Evolutionary conservation across 2,888 invertebrate species (phyloP).

Genomic region (Ptilodon capucinus): DNA sequence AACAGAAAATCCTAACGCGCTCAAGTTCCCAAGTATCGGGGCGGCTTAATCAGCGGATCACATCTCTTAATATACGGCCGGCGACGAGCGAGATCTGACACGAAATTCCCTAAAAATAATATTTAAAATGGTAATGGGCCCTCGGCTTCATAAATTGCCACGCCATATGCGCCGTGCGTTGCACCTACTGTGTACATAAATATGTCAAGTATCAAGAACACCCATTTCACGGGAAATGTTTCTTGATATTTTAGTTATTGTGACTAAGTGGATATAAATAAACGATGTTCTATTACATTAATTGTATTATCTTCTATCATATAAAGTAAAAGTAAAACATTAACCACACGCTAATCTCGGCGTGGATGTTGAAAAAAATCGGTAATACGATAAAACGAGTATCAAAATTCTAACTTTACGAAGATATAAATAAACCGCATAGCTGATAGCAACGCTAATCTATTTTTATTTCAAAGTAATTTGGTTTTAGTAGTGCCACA

Average conservation of each 20-base stretch:
- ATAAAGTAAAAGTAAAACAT: too few relatives aligned
- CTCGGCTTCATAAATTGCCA: conserved; percentile 79
- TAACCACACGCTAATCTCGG: background rate
- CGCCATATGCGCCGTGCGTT: conserved; percentile 79
- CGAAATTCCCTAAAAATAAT: conserved; percentile 83
- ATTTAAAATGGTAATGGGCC: conserved; percentile 83
- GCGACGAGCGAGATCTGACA: conserved; percentile 82
- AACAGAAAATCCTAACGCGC: conserved; percentile 67
- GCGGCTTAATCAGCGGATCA: conserved; percentile 79
- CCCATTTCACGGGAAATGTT: conserved; percentile 46
- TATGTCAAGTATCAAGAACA: conserved; percentile 80
- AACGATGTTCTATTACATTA: too few relatives aligned
- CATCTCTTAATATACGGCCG: conserved; percentile 79
- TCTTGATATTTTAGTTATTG: conserved; percentile 54
- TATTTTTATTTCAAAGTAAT: background rate
- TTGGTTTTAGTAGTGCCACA: background rate
- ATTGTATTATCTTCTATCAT: too few relatives aligned
- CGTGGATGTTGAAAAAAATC: background rate
- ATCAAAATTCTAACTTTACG: background rate
- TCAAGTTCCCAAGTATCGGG: conserved; percentile 65
- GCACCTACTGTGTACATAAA: conserved; percentile 81
- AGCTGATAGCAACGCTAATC: background rate
- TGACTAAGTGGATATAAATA: too few relatives aligned
- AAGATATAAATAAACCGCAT: background rate
- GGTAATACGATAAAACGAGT: background rate